Base-by-base conservation (phyloP, 2,113 vertebrate species). In the Solea senegalensis region DNA sequence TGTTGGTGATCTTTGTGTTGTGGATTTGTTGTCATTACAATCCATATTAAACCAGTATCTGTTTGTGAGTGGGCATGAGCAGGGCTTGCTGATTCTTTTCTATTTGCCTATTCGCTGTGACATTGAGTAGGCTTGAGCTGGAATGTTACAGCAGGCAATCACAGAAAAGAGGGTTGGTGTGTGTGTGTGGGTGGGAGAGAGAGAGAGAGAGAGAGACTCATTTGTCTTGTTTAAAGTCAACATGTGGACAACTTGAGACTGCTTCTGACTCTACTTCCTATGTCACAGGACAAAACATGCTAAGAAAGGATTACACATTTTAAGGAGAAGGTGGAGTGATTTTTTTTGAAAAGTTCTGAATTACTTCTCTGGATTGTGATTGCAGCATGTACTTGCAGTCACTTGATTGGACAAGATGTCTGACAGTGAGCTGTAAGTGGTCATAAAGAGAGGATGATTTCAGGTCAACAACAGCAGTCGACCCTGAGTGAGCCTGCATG, bases 381-480 rank as follows among this genome's bases (percentile, higher is more conserved):
- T 21, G 21, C 21, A 21, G 21, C 21, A 1, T 21, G 21, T 21
- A 21, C 21, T 45, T 15, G 8, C 49, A 15, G 11, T 45, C 54
- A 57, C 44, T 6, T 62, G 53, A 79, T 58, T 76, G 44, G 60
- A 13, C 2, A 0, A 4, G 15, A 6, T 34, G 11, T 6, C 9
- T 34, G 40, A 41, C 4, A 1, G 11, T 41, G 53, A 3, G n/a
- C 41, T 52, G 12, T 11, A 59, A 74, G 56, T 26, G 43, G 10
- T 14, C 61, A 69, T 11, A 45, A 78, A 12, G 91, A 87, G 58
- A 89, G 89, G 55, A 89, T 86, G 3, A 62, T 86, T 6, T 78
- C 62, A 1, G 74, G 72, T 9, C 79, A 15, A n/a, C 71, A 73
- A 11, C 27, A 41, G 14, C 5, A 3, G 0, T 27, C 63, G 3